Conservation (phyloP, 2,797 vertebrate species). For the Threskiornis aethiopicus region DNA sequence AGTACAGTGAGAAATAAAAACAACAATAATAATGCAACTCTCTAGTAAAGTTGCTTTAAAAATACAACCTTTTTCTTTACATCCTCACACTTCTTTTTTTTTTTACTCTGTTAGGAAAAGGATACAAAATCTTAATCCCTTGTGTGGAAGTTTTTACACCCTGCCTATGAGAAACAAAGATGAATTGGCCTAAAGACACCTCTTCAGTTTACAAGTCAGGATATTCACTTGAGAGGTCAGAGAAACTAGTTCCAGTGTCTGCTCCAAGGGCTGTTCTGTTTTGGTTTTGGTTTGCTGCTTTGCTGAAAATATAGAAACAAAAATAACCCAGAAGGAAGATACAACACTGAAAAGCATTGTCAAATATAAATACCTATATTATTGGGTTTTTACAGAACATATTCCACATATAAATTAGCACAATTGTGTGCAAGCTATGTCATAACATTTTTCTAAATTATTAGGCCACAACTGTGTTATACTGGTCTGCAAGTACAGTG, state of each 20-base stretch:
- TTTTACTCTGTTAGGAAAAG: background rate
- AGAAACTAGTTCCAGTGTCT: background rate
- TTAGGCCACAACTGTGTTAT: background rate
- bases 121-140: background rate
- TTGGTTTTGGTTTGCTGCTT: background rate
- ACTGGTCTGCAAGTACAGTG: accelerated
- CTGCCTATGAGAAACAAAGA: background rate
- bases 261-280: background rate
- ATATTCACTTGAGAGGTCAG: background rate
- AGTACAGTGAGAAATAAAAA: background rate
- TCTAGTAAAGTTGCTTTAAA: background rate
- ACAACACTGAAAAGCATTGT: background rate
- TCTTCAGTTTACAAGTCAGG: background rate
- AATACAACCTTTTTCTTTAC: background rate
- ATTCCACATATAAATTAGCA: background rate
- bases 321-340: background rate
- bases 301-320: background rate
- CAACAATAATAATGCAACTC: background rate
- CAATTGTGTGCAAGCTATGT: background rate
- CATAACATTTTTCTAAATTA: background rate
- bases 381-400: background rate
- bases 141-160: background rate
- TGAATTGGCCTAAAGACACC: background rate
- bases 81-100: background rate
- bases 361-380: background rate